These are phyloP conservation scores for Argynnis bischoffii DNA, from an alignment of 2,888 invertebrate genomes.

Conservation along the genomic window DNA sequence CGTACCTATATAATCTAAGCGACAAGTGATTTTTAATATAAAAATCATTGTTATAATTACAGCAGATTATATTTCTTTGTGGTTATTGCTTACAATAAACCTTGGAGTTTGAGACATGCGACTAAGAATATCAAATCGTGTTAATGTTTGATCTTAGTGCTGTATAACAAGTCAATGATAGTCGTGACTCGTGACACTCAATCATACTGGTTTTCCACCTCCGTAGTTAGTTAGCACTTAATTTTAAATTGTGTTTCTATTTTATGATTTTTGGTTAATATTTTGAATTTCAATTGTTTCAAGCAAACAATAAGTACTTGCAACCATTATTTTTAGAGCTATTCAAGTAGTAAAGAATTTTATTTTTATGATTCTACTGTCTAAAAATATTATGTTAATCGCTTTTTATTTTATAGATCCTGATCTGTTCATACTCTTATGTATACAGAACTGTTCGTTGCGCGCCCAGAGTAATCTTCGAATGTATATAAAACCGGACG, in stretches of 20 bases:
- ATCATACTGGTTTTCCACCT: neutral
- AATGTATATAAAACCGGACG: constrained; percentile 36
- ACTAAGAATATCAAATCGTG: neutral
- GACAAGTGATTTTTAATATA: neutral
- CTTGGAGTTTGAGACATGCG: constrained; percentile 1
- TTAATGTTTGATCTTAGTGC: neutral
- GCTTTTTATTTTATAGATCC: too few relatives aligned
- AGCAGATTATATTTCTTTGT: constrained; percentile 7
- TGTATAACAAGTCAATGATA: constrained; percentile 3
- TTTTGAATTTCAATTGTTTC: too few relatives aligned
- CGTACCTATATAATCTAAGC: neutral
- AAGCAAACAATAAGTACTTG: too few relatives aligned
- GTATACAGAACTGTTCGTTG: too few relatives aligned
- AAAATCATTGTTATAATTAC: constrained; percentile 1
- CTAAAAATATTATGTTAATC: too few relatives aligned
- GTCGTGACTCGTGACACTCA: neutral
- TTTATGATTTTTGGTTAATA: too few relatives aligned
- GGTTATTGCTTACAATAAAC: constrained; percentile 12
- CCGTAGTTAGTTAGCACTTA: too few relatives aligned
- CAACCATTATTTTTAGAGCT: too few relatives aligned
- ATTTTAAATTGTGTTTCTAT: too few relatives aligned
- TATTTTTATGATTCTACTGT: too few relatives aligned
- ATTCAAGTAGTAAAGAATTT: too few relatives aligned
- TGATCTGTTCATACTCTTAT: too few relatives aligned
- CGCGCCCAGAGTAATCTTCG: neutral